These are phyloP conservation scores for Synanthedon vespiformis DNA, from an alignment of 2,888 invertebrate genomes.

Conservation along the genomic window DNA sequence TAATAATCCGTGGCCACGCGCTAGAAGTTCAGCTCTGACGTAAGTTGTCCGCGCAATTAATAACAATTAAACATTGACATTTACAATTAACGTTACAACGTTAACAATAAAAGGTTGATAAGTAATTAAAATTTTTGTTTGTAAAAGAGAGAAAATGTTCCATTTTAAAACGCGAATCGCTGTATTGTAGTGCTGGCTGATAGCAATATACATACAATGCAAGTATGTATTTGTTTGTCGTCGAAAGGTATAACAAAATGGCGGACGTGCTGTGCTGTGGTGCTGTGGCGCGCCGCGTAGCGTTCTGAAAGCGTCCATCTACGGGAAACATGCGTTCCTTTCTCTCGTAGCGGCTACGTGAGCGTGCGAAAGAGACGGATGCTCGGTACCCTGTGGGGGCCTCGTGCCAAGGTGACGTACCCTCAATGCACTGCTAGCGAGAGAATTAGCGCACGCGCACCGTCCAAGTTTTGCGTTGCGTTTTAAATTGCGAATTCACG, in stretches of 20 bases:
- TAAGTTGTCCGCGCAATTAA: conserved; percentile 5
- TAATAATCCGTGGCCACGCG: too few relatives aligned
- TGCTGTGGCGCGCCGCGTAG: conserved; percentile 49
- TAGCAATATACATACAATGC: too few relatives aligned
- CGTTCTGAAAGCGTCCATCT: conserved; percentile 66
- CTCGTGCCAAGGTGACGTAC: conserved; percentile 63
- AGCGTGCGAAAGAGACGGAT: conserved; percentile 30
- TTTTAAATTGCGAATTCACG: conserved; percentile 23
- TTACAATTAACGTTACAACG: neutral
- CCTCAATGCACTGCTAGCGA: conserved; percentile 33
- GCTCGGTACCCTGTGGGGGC: conserved; percentile 48
- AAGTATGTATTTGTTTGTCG: neutral
- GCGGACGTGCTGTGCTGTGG: conserved; percentile 22
- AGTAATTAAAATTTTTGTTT: too few relatives aligned
- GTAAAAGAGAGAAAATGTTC: too few relatives aligned
- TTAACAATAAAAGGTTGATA: neutral
- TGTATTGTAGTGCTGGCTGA: too few relatives aligned
- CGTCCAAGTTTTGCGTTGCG: conserved; percentile 14
- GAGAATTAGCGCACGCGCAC: conserved; percentile 24
- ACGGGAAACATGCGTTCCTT: conserved; percentile 34
- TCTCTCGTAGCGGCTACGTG: conserved; percentile 36
- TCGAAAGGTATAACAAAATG: conserved; percentile 49
- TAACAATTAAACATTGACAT: conserved; percentile 14
- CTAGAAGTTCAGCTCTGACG: too few relatives aligned
- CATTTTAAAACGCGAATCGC: too few relatives aligned